Base-by-base conservation (phyloP, 1,140 invertebrate genomes). In the Cardiocondyla obscurior region DNA sequence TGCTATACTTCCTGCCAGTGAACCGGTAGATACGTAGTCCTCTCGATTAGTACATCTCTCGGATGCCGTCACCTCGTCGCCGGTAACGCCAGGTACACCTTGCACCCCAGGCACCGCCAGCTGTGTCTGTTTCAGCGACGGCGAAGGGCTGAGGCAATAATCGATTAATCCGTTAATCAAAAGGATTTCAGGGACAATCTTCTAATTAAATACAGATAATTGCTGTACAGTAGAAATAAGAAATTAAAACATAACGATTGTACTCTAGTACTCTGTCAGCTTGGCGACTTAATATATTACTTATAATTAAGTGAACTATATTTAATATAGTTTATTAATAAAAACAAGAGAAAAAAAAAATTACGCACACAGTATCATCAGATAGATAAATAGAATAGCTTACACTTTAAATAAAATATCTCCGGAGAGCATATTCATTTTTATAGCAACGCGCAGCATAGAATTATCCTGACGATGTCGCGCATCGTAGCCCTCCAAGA, bases 321-420 rank as follows among this genome's bases (percentile, higher is more conserved):
- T 46, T 5, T 46, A 16, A 46, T 1, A 3, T 46, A 46, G 16
- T n/a, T n/a, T n/a, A n/a, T n/a, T n/a, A n/a, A n/a, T n/a, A n/a
- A n/a, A n/a, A n/a, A n/a, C n/a, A n/a, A n/a, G n/a, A n/a, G n/a
- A n/a, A n/a, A n/a, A n/a, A n/a, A n/a, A 65, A 46, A 0, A 65
- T 0, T 42, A 6, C 12, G 22, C n/a, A 10, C n/a, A 60, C 28
- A 3, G 14, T 25, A 44, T 44, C 0, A n/a, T 25, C 16, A 57
- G 12, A 60, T 33, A 62, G 36, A 44, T 30, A 30, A 25, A 36
- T 44, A 44, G 16, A 25, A 4, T 33, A 3, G 95, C 97, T 96
- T 94, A 99, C 98, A 98, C 98, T 97, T 99, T 99, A 92, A 99
- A 99, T 81, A 99, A 96, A 84, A 99, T 98, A 94, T 99, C 99